Base-by-base conservation (phyloP, 1,140 invertebrate genomes). In the Anastatus disparis region DNA sequence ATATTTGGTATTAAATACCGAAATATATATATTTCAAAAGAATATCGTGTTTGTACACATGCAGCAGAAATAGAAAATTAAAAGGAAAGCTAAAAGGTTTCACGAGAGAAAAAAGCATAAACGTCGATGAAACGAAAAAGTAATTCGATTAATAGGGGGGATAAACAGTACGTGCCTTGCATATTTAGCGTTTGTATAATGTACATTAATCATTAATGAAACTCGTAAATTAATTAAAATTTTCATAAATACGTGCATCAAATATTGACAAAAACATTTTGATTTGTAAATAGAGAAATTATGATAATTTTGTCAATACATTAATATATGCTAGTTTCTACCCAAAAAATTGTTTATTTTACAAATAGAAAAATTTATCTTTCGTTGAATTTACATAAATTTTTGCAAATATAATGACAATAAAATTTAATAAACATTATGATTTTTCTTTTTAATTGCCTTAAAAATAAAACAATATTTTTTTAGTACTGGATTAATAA, bases 221-320 rank as follows among this genome's bases (percentile, higher is more conserved):
- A 40, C 29, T 53, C 38, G 40, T 66, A 55, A 66, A 55, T 66
- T 66, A 65, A 65, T 65, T 40, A 40, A 26, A 65, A 65, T 53
- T 12, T 20, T 17, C n/a, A 10, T 2, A 22, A 44, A 29, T 46
- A 13, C 12, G 31, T 24, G 55, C n/a, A 22, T 13, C 6, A 55
- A 48, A 10, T 3, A 27, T 15, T 15, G 13, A 27, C n/a, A n/a
- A 53, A 53, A 53, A 29, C 2, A 53, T 29, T 40, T 58, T 20
- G 1, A 35, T 35, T 35, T 10, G n/a, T n/a, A n/a, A n/a, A n/a
- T n/a, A n/a, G n/a, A n/a, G n/a, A n/a, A n/a, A n/a, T n/a, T n/a
- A n/a, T n/a, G n/a, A n/a, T n/a, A n/a, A n/a, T n/a, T n/a, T n/a
- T n/a, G n/a, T n/a, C n/a, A n/a, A n/a, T n/a, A n/a, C n/a, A n/a